A percentile compares a stretch with the other conserved stretches of the same genome.
Evolutionary conservation across 1,140 invertebrate species (phyloP).

Genomic region (Drosophila teissieri): DNA sequence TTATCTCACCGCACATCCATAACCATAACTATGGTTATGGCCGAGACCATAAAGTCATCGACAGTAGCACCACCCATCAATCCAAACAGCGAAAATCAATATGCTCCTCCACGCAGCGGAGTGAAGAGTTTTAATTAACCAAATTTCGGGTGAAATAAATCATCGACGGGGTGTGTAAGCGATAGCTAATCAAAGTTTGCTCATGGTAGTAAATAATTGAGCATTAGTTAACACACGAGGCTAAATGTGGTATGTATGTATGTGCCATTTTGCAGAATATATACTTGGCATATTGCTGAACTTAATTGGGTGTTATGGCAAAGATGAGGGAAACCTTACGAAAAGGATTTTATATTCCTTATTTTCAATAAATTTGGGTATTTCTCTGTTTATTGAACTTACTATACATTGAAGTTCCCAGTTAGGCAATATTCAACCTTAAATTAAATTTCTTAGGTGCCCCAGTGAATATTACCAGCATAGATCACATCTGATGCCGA

Average conservation of each 20-base stretch:
- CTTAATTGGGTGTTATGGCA: conserved; percentile 5
- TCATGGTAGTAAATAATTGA: background rate
- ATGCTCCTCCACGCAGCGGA: conserved; percentile 17
- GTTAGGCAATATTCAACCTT: too few species aligned
- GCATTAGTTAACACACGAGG: background rate
- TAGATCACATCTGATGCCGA: conserved; percentile 4
- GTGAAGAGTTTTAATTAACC: conserved; percentile 50
- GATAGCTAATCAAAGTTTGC: conserved; percentile 31
- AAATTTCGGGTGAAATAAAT: conserved; percentile 39
- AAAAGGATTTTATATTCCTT: too few species aligned
- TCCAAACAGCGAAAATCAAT: conserved; percentile 44
- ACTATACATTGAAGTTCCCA: background rate
- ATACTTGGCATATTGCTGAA: background rate
- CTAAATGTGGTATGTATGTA: too few species aligned
- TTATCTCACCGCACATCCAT: conserved; percentile 36
- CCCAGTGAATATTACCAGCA: too few species aligned
- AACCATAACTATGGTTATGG: conserved; percentile 17
- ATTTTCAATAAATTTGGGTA: too few species aligned
- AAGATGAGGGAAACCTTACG: too few species aligned
- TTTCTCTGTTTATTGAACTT: too few species aligned
- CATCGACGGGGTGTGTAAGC: conserved; percentile 7
- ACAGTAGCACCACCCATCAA: conserved; percentile 39
- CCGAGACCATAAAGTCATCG: conserved; percentile 39
- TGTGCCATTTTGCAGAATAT: background rate
- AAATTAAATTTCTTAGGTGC: background rate